Base-by-base conservation (phyloP, 2,797 vertebrate genomes). In the Lateolabrax maculatus region DNA sequence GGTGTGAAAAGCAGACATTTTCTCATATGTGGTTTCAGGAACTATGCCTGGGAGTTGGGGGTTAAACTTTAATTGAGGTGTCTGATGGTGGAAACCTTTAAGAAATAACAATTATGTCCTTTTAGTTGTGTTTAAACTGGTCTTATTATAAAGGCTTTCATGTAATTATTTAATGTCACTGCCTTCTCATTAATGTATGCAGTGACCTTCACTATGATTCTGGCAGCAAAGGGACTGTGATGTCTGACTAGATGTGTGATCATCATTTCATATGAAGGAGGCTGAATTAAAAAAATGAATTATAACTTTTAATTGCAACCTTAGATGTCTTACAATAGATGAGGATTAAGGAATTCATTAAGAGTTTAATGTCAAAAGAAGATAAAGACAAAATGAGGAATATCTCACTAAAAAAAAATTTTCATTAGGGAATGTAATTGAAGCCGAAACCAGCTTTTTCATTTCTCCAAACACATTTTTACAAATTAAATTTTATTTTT, bases 141-240 rank as follows among this genome's bases (percentile, higher is more conserved):
- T 68, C 55, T 67, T 60, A 84, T 80, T 83, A 87, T 55, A 83
- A 72, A 53, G 49, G 58, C 37, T 44, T 71, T 39, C 2, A 12
- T 72, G 62, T 84, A 74, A 90, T 88, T 76, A 70, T 76, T 87
- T 77, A 86, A 81, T 1, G 19, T 81, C 65, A 57, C 65, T 21
- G 68, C 65, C 4, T 73, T 31, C 34, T 77, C 79, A 61, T 81
- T 90, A 88, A 81, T 79, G 71, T 39, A 87, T 75, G 74, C 84
- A n/a, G 78, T 90, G 88, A 91, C 88, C 89, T 90, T 89, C 69
- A 87, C 56, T 60, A 64, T 56, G 56, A 79, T 52, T 77, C 53
- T 63, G 46, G 72, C 67, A 70, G 75, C 29, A 3, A 44, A 69
- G 60, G 15, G 61, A 80, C 62, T 41, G 29, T 46, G 39, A 65